phyloP scores from a whole-genome alignment of 2,888 invertebrate genomes.

The Pilophorus perplexus region DNA sequence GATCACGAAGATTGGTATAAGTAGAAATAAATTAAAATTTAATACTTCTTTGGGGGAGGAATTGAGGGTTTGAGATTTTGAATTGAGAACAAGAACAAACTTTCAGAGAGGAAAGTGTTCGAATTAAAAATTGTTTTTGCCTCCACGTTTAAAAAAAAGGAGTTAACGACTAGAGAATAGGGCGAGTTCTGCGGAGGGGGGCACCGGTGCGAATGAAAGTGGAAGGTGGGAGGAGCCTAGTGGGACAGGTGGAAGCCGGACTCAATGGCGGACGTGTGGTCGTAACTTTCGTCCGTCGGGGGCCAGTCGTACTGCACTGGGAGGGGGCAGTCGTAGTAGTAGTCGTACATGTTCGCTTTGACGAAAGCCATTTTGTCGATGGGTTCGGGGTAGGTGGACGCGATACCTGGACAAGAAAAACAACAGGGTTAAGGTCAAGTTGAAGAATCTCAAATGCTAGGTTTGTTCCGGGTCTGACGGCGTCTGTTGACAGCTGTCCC shows the following conservation, averaged over 20 bases:
- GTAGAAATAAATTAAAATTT: conserved; percentile 9
- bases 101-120: not conserved
- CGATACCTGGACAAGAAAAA: conserved; percentile 60
- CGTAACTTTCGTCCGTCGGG: conserved; percentile 46
- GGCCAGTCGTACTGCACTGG: conserved; percentile 60
- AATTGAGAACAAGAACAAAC: not conserved
- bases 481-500: no score
- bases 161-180: no score
- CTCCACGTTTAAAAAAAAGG: no score
- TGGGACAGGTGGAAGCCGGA: conserved; percentile 42
- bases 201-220: no score
- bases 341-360: conserved; percentile 71
- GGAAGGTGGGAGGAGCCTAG: not conserved
- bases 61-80: no score
- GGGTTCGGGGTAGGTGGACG: conserved; percentile 83
- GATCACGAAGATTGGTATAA: conserved; percentile 31
- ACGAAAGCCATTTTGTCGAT: conserved; percentile 70
- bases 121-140: conserved; percentile 4
- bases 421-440: no score
- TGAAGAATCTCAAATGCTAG: no score
- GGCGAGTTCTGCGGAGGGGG: no score
- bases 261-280: conserved; percentile 40
- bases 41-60: no score
- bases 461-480: no score
- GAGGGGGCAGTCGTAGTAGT: conserved; percentile 73